Evolutionary conservation across 1,140 invertebrate species (phyloP), one percentile per base, ranked within the genome.

Genomic region (Neomicropteryx cornuta): DNA sequence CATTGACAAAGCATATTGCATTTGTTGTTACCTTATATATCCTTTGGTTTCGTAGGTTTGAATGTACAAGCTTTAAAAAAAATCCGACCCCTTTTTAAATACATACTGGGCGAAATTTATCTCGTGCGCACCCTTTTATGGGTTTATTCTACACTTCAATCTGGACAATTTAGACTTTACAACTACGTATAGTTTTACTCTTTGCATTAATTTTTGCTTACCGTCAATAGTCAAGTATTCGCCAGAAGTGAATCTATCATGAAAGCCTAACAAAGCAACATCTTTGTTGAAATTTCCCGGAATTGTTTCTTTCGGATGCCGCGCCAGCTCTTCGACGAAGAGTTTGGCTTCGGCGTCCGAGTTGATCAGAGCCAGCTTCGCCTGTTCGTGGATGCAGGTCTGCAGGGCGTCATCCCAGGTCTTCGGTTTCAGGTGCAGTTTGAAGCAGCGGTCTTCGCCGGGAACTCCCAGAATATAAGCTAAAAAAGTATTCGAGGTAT

Each of bases 331-430:
- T 20, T 29, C 19, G 5, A 29, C 28, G 8, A 41, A 38, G 16
- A 45, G 34, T 4, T 31, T 23, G 4, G 39, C 38, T 21, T 50
- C 48, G 8, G 17, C 32, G 11, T 39, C 28, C 5, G 42, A 45
- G 31, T 50, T 48, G 10, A 48, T 19, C 10, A 48, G 30, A 4
- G 35, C 46, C 8, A 50, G 34, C 5, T 42, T 27, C 8, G 38
- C 36, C 13, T 38, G 22, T 31, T 50, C 48, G n/a, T 21, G 23
- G n/a, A 21, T 13, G 22, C 48, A 50, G 14, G 23, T 29, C 21
- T 22, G 11, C 14, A 32, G 37, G 4, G 48, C 46, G 5, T 44
- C 39, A 19, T 38, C 18, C 41, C 43, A 50, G 8, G 27, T 42
- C 20, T 16, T 31, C 5, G 37, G 33, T 8, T 29, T 21, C 2